Conservation (phyloP, 2,797 vertebrate species). For the Anniella stebbinsi region DNA sequence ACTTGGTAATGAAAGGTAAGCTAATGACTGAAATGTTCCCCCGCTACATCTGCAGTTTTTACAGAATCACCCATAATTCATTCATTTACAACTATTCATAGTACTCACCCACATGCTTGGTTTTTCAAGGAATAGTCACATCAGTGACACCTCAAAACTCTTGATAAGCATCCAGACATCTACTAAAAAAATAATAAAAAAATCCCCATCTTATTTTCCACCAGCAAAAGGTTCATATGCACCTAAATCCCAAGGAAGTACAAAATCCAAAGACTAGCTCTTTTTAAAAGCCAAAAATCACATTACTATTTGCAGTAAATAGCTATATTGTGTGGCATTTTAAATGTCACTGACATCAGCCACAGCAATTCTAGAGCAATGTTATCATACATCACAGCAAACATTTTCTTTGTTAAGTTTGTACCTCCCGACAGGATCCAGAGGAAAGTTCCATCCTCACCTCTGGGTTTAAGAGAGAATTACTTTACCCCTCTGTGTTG, state of each 20-base stretch:
- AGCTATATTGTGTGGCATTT: neutral
- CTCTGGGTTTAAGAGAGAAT: constrained; percentile 75
- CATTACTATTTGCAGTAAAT: neutral
- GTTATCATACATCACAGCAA: neutral
- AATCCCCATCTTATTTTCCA: neutral
- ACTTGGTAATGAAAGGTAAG: neutral
- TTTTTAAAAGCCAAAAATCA: neutral
- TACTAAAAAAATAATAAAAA: neutral
- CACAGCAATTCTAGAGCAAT: neutral
- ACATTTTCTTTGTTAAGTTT: constrained; percentile 3
- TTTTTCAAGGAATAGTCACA: neutral
- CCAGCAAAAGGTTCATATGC: neutral
- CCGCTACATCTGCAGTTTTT: constrained; percentile 1
- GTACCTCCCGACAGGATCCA: constrained; percentile 76
- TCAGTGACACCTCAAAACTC: neutral
- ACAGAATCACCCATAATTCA: neutral
- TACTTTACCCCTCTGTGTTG: constrained; percentile 77
- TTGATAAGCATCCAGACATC: neutral
- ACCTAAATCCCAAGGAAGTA: neutral
- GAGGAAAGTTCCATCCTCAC: constrained; percentile 63
- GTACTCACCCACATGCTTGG: neutral
- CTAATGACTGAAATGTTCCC: neutral
- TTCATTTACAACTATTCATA: neutral
- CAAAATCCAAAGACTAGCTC: neutral
- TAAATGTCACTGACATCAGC: neutral